Percentiles rank a stretch among this genome's conserved stretches.
These are phyloP conservation scores for Dunckerocampus dactyliophorus DNA, from an alignment of 2,113 vertebrate species.

Conservation along the genomic window DNA sequence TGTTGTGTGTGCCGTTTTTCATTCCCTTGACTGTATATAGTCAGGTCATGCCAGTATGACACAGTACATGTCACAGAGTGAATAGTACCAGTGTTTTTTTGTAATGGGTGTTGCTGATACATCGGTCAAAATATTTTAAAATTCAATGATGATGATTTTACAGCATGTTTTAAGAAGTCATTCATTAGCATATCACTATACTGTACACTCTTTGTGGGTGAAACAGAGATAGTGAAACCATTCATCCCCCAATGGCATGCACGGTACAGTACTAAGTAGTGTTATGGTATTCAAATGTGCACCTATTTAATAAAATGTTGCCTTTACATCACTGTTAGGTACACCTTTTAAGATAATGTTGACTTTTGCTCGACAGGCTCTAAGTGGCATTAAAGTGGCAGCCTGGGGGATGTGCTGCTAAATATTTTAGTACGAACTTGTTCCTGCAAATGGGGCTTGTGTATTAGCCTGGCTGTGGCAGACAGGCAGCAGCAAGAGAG, in stretches of 20 bases:
- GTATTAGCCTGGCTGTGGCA: slow-evolving; percentile 58
- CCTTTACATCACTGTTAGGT: slow-evolving; percentile 54
- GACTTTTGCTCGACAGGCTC: slow-evolving; percentile 68
- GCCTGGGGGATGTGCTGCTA: slow-evolving; percentile 65
- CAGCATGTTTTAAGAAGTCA: slow-evolving; percentile 23
- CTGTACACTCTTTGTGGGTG: neutral
- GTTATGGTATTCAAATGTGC: slow-evolving; percentile 42
- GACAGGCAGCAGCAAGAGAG: slow-evolving; percentile 57
- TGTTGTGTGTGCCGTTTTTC: too few species aligned
- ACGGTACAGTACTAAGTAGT: slow-evolving; percentile 37
- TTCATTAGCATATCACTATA: neutral
- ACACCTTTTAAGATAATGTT: slow-evolving; percentile 65
- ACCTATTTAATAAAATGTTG: slow-evolving; percentile 65
- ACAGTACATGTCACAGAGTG: too few species aligned
- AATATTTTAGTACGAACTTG: slow-evolving; percentile 74
- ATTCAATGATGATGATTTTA: slow-evolving; percentile 30
- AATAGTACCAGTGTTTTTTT: slow-evolving; percentile 1
- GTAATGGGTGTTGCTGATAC: slow-evolving; percentile 24
- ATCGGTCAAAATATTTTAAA: slow-evolving; percentile 26
- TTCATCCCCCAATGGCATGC: slow-evolving; percentile 18
- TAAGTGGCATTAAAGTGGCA: slow-evolving; percentile 69
- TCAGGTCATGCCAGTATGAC: too few species aligned
- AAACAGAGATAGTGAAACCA: slow-evolving; percentile 17
- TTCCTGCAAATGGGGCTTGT: slow-evolving; percentile 64
- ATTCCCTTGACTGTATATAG: too few species aligned